Evolutionary conservation across 2,113 vertebrate species (phyloP).

Genomic region (Oncorhynchus keta): DNA sequence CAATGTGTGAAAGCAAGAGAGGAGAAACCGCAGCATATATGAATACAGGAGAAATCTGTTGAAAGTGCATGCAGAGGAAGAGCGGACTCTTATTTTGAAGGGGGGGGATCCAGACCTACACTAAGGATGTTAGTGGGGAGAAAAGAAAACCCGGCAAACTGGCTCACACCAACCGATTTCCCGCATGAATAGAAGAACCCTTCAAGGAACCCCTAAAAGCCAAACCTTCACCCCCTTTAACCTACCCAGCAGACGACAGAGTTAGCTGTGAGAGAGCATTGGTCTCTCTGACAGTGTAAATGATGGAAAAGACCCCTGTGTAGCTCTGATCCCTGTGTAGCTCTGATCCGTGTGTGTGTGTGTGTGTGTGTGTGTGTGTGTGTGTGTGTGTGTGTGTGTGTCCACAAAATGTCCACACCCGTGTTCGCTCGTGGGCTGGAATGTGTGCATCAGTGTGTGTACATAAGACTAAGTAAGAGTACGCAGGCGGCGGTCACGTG

Average conservation of each 20-base stretch:
- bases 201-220: constrained; percentile 17
- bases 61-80: constrained; percentile 35
- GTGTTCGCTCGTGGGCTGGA: not conserved
- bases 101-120: not conserved
- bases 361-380: constrained; percentile 37
- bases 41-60: not conserved
- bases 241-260: constrained; percentile 8
- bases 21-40: not conserved
- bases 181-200: constrained; percentile 29
- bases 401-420: too few relatives aligned
- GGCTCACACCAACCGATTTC: constrained; percentile 72
- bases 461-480: not conserved
- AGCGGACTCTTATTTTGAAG: not conserved
- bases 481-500: not conserved
- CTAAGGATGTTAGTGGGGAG: constrained; percentile 8
- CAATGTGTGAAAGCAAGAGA: constrained; percentile 26
- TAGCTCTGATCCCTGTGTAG: constrained; percentile 63
- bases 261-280: constrained; percentile 22
- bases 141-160: constrained; percentile 56
- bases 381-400: too few relatives aligned
- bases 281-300: constrained; percentile 16
- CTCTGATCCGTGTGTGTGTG: constrained; percentile 53
- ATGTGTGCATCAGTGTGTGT: constrained; percentile 7
- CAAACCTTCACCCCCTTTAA: not conserved
- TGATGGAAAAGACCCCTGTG: constrained; percentile 30